Conservation (phyloP, 2,888 invertebrate species). For the Drosophila paucipuncta region DNA sequence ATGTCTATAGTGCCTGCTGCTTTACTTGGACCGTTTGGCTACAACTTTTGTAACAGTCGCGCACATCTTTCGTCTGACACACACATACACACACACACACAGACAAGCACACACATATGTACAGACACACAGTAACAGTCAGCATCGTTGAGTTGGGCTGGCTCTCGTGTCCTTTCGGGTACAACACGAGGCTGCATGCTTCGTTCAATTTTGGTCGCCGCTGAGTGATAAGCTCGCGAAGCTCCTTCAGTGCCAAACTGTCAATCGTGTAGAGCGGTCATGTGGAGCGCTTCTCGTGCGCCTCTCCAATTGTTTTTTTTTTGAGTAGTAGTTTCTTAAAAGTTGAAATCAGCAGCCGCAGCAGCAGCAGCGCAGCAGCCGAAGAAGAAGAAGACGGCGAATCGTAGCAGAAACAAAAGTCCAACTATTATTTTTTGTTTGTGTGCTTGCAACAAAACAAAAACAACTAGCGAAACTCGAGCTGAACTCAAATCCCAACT, state of each 20-base stretch:
- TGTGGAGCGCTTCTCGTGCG: conserved; percentile 73
- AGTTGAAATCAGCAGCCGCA: conserved; percentile 46
- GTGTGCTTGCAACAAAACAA: conserved; percentile 26
- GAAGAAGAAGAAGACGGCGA: conserved; percentile 34
- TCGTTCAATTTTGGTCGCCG: conserved; percentile 19
- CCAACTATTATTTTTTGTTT: conserved; percentile 37
- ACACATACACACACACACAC: conserved; percentile 22
- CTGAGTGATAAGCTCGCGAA: conserved; percentile 53
- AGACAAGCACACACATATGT: conserved; percentile 12
- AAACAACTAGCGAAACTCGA: conserved; percentile 33
- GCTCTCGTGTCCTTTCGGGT: conserved; percentile 31
- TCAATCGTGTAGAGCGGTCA: conserved; percentile 83
- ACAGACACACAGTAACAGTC: conserved; percentile 3
- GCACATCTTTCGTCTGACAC: conserved; percentile 39
- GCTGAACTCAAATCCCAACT: conserved; percentile 31
- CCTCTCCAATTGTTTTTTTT: conserved; percentile 64
- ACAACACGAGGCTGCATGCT: conserved; percentile 13
- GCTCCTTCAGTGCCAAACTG: conserved; percentile 83
- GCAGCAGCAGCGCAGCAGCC: conserved; percentile 21
- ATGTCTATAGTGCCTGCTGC: conserved; percentile 49
- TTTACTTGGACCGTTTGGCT: conserved; percentile 44
- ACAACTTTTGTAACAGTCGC: conserved; percentile 59
- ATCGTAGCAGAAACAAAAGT: conserved; percentile 31
- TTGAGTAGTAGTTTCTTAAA: conserved; percentile 60
- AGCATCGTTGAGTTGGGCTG: conserved; percentile 33